These are phyloP conservation scores for Amblyjoppa proteus DNA, from an alignment of 2,888 invertebrate species.

Conservation along the genomic window DNA sequence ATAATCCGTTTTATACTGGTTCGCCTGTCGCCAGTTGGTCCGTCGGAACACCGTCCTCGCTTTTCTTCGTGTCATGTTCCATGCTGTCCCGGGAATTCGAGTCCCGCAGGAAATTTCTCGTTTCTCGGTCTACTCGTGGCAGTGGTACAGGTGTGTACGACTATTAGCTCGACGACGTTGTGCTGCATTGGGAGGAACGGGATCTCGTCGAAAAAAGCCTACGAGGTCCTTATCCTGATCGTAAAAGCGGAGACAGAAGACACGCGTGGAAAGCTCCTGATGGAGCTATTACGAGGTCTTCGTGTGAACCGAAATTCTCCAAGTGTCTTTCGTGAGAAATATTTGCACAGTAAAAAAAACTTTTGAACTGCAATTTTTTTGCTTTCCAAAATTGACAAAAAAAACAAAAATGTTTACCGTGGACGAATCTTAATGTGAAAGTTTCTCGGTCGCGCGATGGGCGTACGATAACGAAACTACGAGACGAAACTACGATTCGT, in stretches of 20 bases:
- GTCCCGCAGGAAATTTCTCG: neutral
- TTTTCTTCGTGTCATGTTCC: neutral
- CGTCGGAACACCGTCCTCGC: neutral
- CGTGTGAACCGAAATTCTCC: neutral
- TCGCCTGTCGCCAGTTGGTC: neutral
- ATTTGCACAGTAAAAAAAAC: neutral
- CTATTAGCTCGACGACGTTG: neutral
- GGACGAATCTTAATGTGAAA: neutral
- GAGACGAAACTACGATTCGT: neutral
- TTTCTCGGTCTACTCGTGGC: neutral
- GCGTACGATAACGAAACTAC: neutral
- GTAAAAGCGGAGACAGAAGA: neutral
- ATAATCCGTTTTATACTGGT: neutral
- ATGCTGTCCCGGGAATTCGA: neutral
- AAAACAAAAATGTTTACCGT: neutral
- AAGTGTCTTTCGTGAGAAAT: neutral
- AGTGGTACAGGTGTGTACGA: neutral
- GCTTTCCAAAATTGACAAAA: neutral
- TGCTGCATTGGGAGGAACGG: neutral
- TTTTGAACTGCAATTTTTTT: neutral
- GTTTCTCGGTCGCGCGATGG: constrained; percentile 14
- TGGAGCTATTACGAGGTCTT: neutral
- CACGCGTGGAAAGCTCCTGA: neutral
- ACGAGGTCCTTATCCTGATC: neutral
- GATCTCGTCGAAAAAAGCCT: neutral